phyloP scores from a whole-genome alignment of 2,888 invertebrate genomes.

The Helobdella robusta region DNA sequence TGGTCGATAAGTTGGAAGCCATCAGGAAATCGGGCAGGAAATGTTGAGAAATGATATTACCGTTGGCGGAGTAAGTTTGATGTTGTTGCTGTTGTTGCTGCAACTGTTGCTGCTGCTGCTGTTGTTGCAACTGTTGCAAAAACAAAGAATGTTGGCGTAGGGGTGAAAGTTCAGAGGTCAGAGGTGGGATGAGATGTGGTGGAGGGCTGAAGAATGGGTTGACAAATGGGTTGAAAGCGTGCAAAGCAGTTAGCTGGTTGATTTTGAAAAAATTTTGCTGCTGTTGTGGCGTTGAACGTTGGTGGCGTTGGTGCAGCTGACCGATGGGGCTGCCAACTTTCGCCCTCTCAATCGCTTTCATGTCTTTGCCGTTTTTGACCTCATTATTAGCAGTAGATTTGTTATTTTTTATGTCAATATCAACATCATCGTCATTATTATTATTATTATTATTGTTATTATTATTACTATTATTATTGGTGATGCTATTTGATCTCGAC shows the following conservation, averaged over 20 bases:
- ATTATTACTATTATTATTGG: neutral
- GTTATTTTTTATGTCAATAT: neutral
- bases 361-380: constrained; percentile 6
- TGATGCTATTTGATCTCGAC: no score
- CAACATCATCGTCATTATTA: constrained; percentile 2
- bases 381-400: neutral
- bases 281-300: no score
- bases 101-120: neutral
- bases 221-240: neutral
- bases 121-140: neutral
- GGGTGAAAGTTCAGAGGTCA: neutral
- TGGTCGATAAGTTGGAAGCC: no score
- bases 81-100: neutral
- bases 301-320: no score
- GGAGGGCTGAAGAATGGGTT: neutral
- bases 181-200: neutral
- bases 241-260: neutral
- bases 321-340: constrained; percentile 43
- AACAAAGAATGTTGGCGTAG: neutral
- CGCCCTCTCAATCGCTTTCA: neutral
- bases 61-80: neutral
- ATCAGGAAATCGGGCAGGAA: no score
- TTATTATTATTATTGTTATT: neutral
- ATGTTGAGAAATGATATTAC: neutral
- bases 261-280: constrained; percentile 3